Evolutionary conservation across 2,113 vertebrate species (phyloP).

Genomic region (Cygnus buccinator): DNA sequence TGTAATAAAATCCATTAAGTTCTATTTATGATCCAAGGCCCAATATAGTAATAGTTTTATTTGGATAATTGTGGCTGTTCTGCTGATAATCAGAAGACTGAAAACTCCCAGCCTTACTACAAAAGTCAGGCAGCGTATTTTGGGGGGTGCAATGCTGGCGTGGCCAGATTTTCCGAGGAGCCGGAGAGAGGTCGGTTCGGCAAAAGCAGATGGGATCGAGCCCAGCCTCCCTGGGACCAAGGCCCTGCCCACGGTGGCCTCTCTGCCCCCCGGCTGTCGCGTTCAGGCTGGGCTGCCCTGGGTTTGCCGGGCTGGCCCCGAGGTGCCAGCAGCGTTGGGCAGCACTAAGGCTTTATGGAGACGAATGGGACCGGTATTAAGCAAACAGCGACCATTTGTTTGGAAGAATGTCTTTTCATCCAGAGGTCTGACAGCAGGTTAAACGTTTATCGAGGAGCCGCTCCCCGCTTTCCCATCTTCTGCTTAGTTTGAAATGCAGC

Average conservation of each 20-base stretch:
- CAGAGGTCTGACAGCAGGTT: background rate
- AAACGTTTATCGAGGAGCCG: background rate
- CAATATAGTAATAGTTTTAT: constrained; percentile 64
- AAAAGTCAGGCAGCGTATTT: background rate
- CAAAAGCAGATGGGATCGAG: background rate
- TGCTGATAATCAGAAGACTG: background rate
- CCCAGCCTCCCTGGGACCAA: background rate
- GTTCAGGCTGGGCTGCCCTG: fast-evolving
- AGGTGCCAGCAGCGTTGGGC: background rate
- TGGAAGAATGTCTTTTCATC: background rate
- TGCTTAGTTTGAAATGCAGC: constrained; percentile 44
- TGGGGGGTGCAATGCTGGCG: background rate
- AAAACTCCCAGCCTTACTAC: background rate
- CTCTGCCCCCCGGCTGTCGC: background rate
- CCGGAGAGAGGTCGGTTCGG: background rate
- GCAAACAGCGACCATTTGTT: background rate
- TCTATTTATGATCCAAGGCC: constrained; percentile 52
- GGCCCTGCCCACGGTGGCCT: background rate
- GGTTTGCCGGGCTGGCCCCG: background rate
- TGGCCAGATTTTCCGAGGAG: background rate
- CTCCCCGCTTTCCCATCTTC: background rate
- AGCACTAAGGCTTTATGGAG: background rate
- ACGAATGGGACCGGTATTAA: background rate
- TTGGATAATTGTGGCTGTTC: constrained; percentile 53
- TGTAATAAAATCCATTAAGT: constrained; percentile 70